phyloP scores from a whole-genome alignment of 2,797 vertebrate species.

The Acanthurus lineatus region DNA sequence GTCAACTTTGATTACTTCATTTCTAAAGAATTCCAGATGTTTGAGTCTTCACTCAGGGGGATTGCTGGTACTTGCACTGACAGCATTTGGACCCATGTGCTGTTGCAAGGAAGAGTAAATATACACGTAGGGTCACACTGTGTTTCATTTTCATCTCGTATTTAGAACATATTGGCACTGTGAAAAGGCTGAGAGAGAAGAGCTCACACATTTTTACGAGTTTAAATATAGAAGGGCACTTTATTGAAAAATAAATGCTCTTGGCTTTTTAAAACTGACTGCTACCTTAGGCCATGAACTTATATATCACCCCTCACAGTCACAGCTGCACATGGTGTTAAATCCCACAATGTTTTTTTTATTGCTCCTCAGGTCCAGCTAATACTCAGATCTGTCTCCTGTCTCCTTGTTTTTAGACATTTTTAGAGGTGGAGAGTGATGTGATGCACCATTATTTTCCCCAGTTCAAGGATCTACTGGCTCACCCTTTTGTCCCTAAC shows the following conservation, averaged over 20 bases:
- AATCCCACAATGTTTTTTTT: neutral
- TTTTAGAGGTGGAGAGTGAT: slow-evolving; percentile 1
- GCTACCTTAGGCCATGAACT: too few relatives aligned
- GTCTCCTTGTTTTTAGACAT: neutral
- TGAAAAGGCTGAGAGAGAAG: neutral
- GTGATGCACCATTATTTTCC: neutral
- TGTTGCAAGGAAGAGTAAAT: slow-evolving; percentile 53
- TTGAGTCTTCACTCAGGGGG: slow-evolving; percentile 72
- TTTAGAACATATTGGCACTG: neutral
- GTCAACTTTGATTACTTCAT: slow-evolving; percentile 86
- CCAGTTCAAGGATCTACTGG: neutral
- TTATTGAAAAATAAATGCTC: neutral
- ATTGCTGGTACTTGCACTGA: slow-evolving; percentile 65
- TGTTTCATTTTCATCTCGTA: neutral
- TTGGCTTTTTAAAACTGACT: too few relatives aligned
- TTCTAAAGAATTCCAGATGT: slow-evolving; percentile 86
- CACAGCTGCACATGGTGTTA: neutral
- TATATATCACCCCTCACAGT: too few relatives aligned
- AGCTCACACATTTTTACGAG: neutral
- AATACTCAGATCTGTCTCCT: neutral
- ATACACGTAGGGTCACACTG: slow-evolving; percentile 4
- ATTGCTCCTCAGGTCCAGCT: neutral
- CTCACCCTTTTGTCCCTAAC: neutral
- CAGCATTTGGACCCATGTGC: slow-evolving; percentile 76
- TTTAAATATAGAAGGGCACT: neutral